Conservation (phyloP, 2,888 invertebrate species). For the Calameuta filiformis region DNA sequence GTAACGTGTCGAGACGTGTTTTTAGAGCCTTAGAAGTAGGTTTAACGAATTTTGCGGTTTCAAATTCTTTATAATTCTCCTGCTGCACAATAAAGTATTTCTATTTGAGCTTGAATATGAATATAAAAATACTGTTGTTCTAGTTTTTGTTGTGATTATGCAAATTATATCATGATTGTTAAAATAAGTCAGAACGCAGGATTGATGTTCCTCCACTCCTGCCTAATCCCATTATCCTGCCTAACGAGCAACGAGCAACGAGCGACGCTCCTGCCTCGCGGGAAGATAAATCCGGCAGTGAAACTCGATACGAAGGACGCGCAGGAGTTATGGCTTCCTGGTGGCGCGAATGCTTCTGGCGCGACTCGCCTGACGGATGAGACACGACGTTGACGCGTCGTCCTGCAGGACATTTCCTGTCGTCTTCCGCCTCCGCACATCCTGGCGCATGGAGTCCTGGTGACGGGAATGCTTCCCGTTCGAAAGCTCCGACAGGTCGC, state of each 20-base stretch:
- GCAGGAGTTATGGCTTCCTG: conserved; percentile 53
- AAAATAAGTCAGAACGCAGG: background rate
- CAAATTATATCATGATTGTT: background rate
- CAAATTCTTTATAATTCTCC: background rate
- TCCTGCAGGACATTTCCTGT: background rate
- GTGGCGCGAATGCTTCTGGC: conserved; percentile 58
- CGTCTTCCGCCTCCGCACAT: conserved; percentile 2
- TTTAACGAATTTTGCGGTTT: background rate
- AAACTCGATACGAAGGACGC: conserved; percentile 15
- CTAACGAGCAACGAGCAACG: background rate
- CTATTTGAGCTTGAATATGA: background rate
- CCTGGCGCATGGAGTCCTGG: conserved; percentile 41
- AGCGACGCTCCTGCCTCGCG: background rate
- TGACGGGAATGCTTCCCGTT: conserved; percentile 43
- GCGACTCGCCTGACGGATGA: conserved; percentile 54
- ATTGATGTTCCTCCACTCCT: background rate
- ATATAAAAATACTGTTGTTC: background rate
- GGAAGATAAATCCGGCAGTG: background rate
- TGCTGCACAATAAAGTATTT: background rate
- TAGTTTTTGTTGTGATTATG: background rate
- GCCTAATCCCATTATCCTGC: background rate
- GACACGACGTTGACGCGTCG: conserved; percentile 39
- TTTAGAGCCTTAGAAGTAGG: background rate
- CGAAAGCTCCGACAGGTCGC: conserved; percentile 20
- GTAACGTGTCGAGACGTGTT: no score